Percentiles rank a stretch among this genome's conserved stretches.
These are phyloP conservation scores for Timandra comae DNA, from an alignment of 2,888 invertebrate species.

Conservation along the genomic window DNA sequence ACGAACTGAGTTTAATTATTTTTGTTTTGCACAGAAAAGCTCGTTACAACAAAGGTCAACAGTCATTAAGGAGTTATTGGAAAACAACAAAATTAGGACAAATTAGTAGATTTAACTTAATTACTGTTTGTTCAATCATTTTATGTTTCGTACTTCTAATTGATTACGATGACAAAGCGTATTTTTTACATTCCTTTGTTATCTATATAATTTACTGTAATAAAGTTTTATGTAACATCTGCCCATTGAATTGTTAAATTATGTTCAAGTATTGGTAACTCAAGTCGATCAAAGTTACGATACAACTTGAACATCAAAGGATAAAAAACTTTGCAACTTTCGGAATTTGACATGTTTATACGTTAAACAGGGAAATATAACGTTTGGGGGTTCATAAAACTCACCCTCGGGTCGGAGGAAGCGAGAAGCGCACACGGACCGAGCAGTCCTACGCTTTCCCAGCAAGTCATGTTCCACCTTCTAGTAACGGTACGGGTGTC, in stretches of 20 bases:
- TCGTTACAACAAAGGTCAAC: conserved; percentile 11
- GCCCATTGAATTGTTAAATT: conserved; percentile 30
- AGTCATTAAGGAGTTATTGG: conserved; percentile 9
- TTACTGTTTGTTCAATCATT: too few species aligned
- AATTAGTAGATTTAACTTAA: conserved; percentile 24
- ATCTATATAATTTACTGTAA: too few species aligned
- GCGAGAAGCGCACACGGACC: conserved; percentile 72
- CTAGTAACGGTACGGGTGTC: conserved; percentile 21
- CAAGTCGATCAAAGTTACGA: conserved; percentile 21
- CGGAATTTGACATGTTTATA: not conserved
- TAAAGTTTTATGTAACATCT: too few species aligned
- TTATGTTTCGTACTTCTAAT: too few species aligned
- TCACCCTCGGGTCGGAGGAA: conserved; percentile 69
- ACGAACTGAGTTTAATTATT: conserved; percentile 10
- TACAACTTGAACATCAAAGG: conserved; percentile 21
- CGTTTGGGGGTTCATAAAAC: conserved; percentile 31
- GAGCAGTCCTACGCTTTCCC: conserved; percentile 73
- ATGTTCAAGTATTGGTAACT: conserved; percentile 21
- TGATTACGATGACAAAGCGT: too few species aligned
- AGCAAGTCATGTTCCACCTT: conserved; percentile 67
- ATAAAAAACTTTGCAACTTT: conserved; percentile 11
- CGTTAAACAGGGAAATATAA: conserved; percentile 2
- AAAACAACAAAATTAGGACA: conserved; percentile 11
- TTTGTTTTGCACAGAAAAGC: conserved; percentile 8
- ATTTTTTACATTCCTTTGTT: too few species aligned